Percentiles rank a stretch among this genome's conserved stretches.
Evolutionary conservation across 2,888 invertebrate species (phyloP).

Genomic region (Caenorhabditis auriculariae): DNA sequence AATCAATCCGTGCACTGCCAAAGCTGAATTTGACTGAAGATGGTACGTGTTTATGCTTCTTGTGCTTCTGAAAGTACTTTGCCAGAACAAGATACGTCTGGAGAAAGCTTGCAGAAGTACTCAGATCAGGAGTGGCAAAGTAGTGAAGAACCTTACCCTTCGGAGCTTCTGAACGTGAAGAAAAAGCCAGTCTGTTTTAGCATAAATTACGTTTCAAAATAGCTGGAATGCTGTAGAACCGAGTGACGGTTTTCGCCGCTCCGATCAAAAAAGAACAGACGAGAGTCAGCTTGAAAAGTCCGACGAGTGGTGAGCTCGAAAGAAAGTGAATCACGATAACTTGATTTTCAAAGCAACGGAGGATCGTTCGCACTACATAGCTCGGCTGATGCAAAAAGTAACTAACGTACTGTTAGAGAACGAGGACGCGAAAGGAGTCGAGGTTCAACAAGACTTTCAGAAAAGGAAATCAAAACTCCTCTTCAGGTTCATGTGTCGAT

Average conservation of each 20-base stretch:
- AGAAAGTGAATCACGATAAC: too few species aligned
- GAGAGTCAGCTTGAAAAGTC: neutral
- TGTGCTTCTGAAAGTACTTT: neutral
- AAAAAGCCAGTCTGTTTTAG: conserved; percentile 32
- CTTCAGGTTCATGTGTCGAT: neutral
- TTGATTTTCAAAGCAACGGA: too few species aligned
- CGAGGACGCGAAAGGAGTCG: too few species aligned
- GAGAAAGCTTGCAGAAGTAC: conserved; percentile 31
- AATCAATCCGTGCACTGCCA: conserved; percentile 11
- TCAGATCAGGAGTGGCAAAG: conserved; percentile 40
- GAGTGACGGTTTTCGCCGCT: neutral
- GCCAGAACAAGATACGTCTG: neutral
- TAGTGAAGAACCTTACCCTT: conserved; percentile 41
- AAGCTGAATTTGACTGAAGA: conserved; percentile 12
- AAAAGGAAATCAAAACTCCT: too few species aligned
- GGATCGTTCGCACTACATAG: too few species aligned
- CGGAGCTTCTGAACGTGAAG: conserved; percentile 43
- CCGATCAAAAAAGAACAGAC: neutral
- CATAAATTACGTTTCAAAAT: neutral
- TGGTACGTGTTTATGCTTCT: conserved; percentile 3
- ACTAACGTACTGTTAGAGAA: too few species aligned
- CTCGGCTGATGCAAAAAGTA: too few species aligned
- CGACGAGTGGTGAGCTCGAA: too few species aligned
- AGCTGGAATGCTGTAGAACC: conserved; percentile 1
- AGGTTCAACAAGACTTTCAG: too few species aligned